These are phyloP conservation scores for cattle (Bos taurus) DNA, from an alignment of 2,113 vertebrate genomes.

Conservation along the genomic window ARS-UCD2.0 NC_037352.1:16382001-16382500, in stretches of 20 bases:
- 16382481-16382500: neutral
- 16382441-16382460: neutral
- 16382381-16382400: accelerated
- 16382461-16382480: neutral
- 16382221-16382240: neutral
- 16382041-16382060: neutral
- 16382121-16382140: neutral
- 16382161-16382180: neutral
- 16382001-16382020: neutral
- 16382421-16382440: neutral
- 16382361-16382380: neutral
- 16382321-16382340: neutral
- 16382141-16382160: neutral
- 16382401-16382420: neutral
- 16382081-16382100: neutral
- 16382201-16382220: neutral
- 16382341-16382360: neutral
- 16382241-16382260: neutral
- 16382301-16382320: neutral
- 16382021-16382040: neutral
- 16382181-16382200: neutral
- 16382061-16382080: neutral
- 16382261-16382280: neutral
- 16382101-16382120: neutral
- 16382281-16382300: neutral